Evolutionary conservation across 2,113 vertebrate species (phyloP), one percentile per base, ranked within the genome.

Genomic region (Oreotragus oreotragus): DNA sequence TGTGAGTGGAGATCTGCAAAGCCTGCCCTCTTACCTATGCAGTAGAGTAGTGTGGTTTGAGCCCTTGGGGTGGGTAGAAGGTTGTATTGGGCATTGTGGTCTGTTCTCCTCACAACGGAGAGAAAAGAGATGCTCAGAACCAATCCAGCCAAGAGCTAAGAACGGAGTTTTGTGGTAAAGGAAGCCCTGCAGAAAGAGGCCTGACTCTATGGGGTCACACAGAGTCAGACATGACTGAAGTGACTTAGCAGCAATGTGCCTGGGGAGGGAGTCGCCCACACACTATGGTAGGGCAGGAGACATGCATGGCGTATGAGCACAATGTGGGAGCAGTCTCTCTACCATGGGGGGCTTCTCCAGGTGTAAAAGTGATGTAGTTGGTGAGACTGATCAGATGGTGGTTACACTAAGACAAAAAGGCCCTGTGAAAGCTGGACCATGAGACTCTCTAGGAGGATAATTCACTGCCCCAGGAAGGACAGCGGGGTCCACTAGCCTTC

Each of bases 71-170:
- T 14, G 3, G 7, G 30, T 27, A 14, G 6, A 53, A 57, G 16
- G 4, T 33, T 70, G 5, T 51, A 9, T 5, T 1, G 73, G 3
- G 3, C 28, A 30, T 64, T 1, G 70, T 25, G 21, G 5, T 86
- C 30, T 80, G 12, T 55, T 13, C 39, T 91, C 6, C 9, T 30
- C 33, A 49, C 1, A 2, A 0, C 8, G 39, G 30, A 39, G 0
- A 10, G 25, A 60, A n/a, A 45, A 57, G 57, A 81, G 36, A n/a
- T 27, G 4, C 76, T 64, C 27, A 64, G 15, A 81, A 47, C 30
- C 4, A 7, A 0, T n/a, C 3, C 51, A 76, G 6, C 6, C 33
- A 58, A n/a, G 14, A 27, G 33, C 36, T 11, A 5, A 6, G 21
- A 60, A 23, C 47, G 5, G 1, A 55, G 2, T 16, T 1, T 55